phyloP scores from a whole-genome alignment of 2,888 invertebrate species.

The Hypomecis punctinalis region DNA sequence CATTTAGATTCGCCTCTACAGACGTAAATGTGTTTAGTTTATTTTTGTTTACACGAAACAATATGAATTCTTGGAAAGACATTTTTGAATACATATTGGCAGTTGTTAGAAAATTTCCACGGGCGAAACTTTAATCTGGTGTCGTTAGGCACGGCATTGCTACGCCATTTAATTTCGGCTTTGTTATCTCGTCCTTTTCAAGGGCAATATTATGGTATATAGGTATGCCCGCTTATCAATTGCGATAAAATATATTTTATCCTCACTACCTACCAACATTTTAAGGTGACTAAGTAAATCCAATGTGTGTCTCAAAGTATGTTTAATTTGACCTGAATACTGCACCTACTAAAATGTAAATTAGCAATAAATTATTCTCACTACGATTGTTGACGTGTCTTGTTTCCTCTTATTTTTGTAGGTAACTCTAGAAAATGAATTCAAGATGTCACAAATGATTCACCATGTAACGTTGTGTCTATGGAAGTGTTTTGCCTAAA shows the following conservation, averaged over 20 bases:
- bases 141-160: slow-evolving; percentile 36
- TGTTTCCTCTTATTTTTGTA: slow-evolving; percentile 9
- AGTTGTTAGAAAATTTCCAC: slow-evolving; percentile 42
- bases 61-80: slow-evolving; percentile 13
- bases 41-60: slow-evolving; percentile 17
- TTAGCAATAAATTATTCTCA: slow-evolving; percentile 18
- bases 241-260: slow-evolving; percentile 14
- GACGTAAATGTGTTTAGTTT: slow-evolving; percentile 18
- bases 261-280: background rate
- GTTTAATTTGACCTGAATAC: slow-evolving; percentile 20
- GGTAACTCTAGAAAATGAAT: slow-evolving; percentile 1
- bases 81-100: slow-evolving; percentile 11
- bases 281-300: background rate
- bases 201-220: slow-evolving; percentile 62
- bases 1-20: slow-evolving; percentile 17
- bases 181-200: slow-evolving; percentile 56
- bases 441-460: slow-evolving; percentile 13
- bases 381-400: slow-evolving; percentile 9
- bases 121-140: slow-evolving; percentile 45
- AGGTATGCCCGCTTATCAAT: slow-evolving; percentile 36
- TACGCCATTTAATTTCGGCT: slow-evolving; percentile 30
- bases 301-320: slow-evolving; percentile 12
- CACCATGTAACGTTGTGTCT: slow-evolving; percentile 7
- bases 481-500: slow-evolving; percentile 1
- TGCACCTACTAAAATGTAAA: slow-evolving; percentile 8